These are phyloP conservation scores for Heliconius hewitsoni DNA, from an alignment of 1,140 invertebrate genomes.

Conservation along the genomic window DNA sequence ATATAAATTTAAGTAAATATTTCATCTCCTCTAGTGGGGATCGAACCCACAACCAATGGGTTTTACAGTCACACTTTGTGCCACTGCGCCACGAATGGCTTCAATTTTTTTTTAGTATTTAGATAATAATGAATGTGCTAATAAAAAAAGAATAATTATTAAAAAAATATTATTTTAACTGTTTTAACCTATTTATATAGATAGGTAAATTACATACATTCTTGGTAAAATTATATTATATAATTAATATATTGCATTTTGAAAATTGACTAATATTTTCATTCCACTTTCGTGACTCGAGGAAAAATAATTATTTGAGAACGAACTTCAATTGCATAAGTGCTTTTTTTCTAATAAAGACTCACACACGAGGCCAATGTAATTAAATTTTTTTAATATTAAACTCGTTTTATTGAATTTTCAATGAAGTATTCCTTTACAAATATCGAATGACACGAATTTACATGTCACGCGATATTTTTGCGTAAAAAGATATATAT, in stretches of 20 bases:
- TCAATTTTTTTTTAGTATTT: no score
- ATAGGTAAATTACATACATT: no score
- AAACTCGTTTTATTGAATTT: constrained; percentile 8
- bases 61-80: no score
- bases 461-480: not conserved
- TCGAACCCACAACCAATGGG: no score
- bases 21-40: no score
- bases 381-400: not conserved
- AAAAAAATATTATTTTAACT: no score
- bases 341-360: constrained; percentile 5
- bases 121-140: no score
- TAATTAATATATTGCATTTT: not conserved
- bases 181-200: no score
- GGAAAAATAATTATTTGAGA: not conserved
- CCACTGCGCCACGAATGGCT: no score
- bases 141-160: no score
- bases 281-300: not conserved
- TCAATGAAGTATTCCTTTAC: not conserved
- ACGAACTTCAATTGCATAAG: not conserved
- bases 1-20: no score
- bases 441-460: not conserved
- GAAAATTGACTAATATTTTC: not conserved
- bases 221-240: no score
- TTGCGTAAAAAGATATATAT: not conserved
- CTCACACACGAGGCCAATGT: not conserved